Evolutionary conservation across 2,888 invertebrate species (phyloP), one percentile per base, ranked within the genome.

Genomic region (Lobophora halterata): DNA sequence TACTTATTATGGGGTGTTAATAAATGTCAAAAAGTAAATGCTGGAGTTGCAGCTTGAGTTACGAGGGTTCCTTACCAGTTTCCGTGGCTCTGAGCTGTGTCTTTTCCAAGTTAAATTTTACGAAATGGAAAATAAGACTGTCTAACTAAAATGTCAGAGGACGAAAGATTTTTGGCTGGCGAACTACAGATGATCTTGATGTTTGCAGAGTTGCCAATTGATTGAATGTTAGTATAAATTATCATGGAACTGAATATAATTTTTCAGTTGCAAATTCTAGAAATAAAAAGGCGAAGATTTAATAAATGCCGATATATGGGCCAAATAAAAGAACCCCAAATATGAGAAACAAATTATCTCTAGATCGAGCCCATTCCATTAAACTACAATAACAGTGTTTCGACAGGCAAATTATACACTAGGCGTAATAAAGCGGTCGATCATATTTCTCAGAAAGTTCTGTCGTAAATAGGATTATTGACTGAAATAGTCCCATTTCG

Each of bases 21-120:
- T 67, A 71, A 67, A 74, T 65, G 72, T 71, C 70, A 65, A 64
- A 66, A 59, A 49, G 39, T 61, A 28, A 42, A 21, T 30, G 42
- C 12, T 16, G 21, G 6, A 39, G 21, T 10, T 27, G 14, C 21
- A n/a, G 8, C 5, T 14, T 30, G 34, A 42, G 27, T 31, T 32
- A 32, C 16, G 24, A 32, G 32, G 42, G 33, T 38, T 37, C 32
- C 10, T 30, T 24, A 44, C 26, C 25, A 8, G 28, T 23, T 32
- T 39, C 38, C 32, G 32, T 28, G 18, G 18, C 38, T 32, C 11
- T 5, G 21, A 28, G 38, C 17, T 18, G 9, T 10, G 5, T 5
- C 5, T 17, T n/a, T n/a, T n/a, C n/a, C n/a, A n/a, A n/a, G n/a
- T n/a, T n/a, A n/a, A n/a, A n/a, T n/a, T n/a, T n/a, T n/a, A n/a